These are phyloP conservation scores for Hoplias malabaricus DNA, from an alignment of 2,113 vertebrate species.

Conservation along the genomic window DNA sequence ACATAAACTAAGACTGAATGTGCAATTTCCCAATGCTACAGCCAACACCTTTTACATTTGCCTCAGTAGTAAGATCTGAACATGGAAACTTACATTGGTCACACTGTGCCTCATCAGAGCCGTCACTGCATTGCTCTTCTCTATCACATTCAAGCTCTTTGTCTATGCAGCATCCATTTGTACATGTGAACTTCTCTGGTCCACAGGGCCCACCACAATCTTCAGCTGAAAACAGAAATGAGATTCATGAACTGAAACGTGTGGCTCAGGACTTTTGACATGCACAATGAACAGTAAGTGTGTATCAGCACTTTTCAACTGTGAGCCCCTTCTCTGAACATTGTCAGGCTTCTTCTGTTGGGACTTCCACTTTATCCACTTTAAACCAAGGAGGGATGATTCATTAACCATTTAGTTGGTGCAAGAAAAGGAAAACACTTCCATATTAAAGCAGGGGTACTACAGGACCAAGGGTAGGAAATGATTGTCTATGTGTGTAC, in stretches of 20 bases:
- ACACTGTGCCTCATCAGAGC: slow-evolving; percentile 84
- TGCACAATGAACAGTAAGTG: background rate
- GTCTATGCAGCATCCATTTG: slow-evolving; percentile 86
- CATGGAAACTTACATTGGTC: slow-evolving; percentile 53
- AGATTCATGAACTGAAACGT: background rate
- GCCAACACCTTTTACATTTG: background rate
- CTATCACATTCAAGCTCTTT: slow-evolving; percentile 85
- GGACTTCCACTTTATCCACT: background rate
- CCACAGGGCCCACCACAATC: slow-evolving; percentile 76
- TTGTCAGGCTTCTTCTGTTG: background rate
- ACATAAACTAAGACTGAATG: too few relatives aligned
- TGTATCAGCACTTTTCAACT: background rate
- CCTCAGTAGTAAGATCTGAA: background rate
- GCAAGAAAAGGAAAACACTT: too few relatives aligned
- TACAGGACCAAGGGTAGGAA: too few relatives aligned
- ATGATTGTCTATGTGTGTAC: too few relatives aligned
- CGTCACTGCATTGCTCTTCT: slow-evolving; percentile 77
- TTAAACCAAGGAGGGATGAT: background rate
- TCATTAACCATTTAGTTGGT: background rate
- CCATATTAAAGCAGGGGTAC: too few relatives aligned
- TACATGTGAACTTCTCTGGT: slow-evolving; percentile 77
- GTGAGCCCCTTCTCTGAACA: background rate
- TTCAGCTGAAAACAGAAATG: slow-evolving; percentile 47
- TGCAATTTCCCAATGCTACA: too few relatives aligned
- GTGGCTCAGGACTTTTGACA: background rate